Evolutionary conservation across 2,888 invertebrate species (phyloP), one percentile per base, ranked within the genome.

Genomic region (Atethmia centrago): DNA sequence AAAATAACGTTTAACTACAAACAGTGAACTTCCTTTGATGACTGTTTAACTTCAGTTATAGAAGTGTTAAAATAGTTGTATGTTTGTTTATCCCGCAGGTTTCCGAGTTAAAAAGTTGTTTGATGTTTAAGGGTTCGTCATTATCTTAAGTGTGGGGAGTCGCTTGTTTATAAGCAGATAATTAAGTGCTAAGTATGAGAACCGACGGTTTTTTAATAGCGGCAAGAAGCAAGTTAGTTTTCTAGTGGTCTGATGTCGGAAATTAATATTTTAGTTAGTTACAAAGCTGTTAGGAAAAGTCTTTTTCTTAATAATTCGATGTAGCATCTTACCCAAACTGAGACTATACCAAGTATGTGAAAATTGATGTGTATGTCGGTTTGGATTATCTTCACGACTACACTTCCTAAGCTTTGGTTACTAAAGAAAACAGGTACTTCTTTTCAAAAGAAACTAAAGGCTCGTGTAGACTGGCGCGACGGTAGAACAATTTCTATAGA

Each of bases 1-100:
- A 89, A 91, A 90, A 91, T 91, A 91, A 72, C 61, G 62, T 59
- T 80, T 74, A 82, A 87, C 83, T 84, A 86, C 86, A 87, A 90
- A 92, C 92, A 87, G 59, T 70, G 70, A 71, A 85, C 84, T 82
- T 76, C 77, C 85, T 87, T 85, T 85, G 87, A 85, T 78, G 87
- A 71, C 77, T 84, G 72, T 64, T 72, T 68, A 76, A 65, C 75
- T 61, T 81, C 82, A 73, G 81, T 82, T 84, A 82, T 75, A 85
- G 84, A 82, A 74, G 87, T 84, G 85, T 88, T 85, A 89, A 88
- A 86, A 84, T 77, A 77, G 79, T 83, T 63, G 66, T 85, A 19
- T 53, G 86, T 85, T 85, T 86, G 88, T 87, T 83, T 87, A 81
- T 74, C 42, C 66, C 69, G 67, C 68, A 68, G 64, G 81, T 84